Percentiles rank a stretch among this genome's conserved stretches.
Evolutionary conservation across 2,797 vertebrate genomes (phyloP).

Genomic region (Pseudotriccus pelzelni): DNA sequence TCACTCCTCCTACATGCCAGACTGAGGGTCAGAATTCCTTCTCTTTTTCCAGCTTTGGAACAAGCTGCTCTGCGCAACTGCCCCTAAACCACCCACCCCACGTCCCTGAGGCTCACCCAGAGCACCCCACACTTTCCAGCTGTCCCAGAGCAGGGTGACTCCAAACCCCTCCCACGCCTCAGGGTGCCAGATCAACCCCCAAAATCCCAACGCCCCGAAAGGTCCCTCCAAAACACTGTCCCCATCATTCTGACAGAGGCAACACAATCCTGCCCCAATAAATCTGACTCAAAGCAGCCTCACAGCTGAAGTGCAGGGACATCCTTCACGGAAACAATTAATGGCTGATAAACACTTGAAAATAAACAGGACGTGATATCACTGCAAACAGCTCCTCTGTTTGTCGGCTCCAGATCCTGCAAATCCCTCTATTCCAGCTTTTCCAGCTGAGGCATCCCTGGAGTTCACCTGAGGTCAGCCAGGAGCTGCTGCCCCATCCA

Average conservation of each 20-base stretch:
- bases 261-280: neutral
- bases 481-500: neutral
- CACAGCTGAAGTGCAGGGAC: neutral
- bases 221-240: too few species aligned
- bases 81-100: accelerated
- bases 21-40: neutral
- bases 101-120: neutral
- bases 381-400: neutral
- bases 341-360: neutral
- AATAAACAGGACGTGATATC: neutral
- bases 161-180: neutral
- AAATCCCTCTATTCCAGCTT: neutral
- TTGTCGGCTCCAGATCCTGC: neutral
- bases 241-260: neutral
- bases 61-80: neutral
- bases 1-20: neutral
- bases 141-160: neutral
- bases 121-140: accelerated
- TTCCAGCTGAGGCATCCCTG: slow-evolving; percentile 12
- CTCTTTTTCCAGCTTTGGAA: neutral
- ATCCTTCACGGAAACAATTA: slow-evolving; percentile 3
- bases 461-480: neutral
- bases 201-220: neutral
- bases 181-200: neutral
- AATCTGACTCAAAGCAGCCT: neutral